Evolutionary conservation across 2,797 vertebrate species (phyloP), one percentile per base, ranked within the genome.

Genomic region (Cetoscarus ocellatus): DNA sequence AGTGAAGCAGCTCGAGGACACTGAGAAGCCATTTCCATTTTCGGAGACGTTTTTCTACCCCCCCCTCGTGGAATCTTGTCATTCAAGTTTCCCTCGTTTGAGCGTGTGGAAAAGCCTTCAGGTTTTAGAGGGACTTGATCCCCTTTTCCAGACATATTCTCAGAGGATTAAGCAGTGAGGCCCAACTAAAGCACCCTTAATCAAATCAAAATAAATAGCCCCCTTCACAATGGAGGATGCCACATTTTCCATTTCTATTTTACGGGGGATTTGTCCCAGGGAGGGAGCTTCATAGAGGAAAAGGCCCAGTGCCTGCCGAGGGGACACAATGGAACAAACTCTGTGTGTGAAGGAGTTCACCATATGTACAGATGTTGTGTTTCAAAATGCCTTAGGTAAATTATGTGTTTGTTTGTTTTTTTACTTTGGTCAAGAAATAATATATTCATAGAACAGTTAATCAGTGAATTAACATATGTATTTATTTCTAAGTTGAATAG

Each of bases 141-240:
- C 93, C 92, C 85, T 94, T 95, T 94, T 92, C 93, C 92, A 94
- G 93, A 93, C 93, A 91, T 90, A 92, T 94, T 94, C 92, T 93
- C 88, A 75, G 83, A 80, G 91, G 92, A 94, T 94, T 95, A 94
- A 88, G 90, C 89, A 86, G 86, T 54, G 84, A 91, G 89, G 87
- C 87, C 88, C 86, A 80, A 89, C 91, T 86, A 93, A 93, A 93
- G 92, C 88, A 87, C 86, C 87, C 89, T 90, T 94, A 94, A 93
- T 94, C 91, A 93, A 94, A 94, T 94, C 91, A 94, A 92, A 94
- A 94, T 93, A 94, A 94, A 93, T 92, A 92, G 82, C 83, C 84
- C 71, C 73, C 79, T 86, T 87, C 86, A 90, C 86, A 93, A 93
- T 90, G 55, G 86, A 85, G 78, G 78, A 91, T 84, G 83, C 84